A percentile compares a stretch with the other conserved stretches of the same genome.
phyloP scores from a whole-genome alignment of 2,888 invertebrate genomes.

The Aspidapion aeneum region DNA sequence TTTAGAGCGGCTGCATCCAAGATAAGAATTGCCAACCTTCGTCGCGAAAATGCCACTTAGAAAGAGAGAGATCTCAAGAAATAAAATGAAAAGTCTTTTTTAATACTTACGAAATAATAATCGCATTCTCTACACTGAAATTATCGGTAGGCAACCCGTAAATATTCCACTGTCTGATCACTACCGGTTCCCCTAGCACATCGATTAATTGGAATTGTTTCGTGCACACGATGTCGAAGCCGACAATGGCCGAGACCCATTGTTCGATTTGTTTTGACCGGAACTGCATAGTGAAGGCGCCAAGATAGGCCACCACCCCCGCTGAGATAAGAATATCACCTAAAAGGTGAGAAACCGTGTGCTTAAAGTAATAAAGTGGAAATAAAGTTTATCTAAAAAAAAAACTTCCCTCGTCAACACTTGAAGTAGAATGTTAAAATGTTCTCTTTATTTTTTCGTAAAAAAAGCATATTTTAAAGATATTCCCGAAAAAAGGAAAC shows the following conservation, averaged over 20 bases:
- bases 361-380: too few relatives aligned
- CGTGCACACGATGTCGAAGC: conserved; percentile 72
- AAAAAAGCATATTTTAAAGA: too few relatives aligned
- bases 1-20: too few relatives aligned
- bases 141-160: conserved; percentile 84
- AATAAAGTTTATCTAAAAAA: too few relatives aligned
- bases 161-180: conserved; percentile 88
- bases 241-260: conserved; percentile 71
- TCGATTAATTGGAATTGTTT: conserved; percentile 72
- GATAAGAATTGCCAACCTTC: too few relatives aligned
- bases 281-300: conserved; percentile 79
- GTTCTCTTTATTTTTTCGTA: too few relatives aligned
- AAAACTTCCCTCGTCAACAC: too few relatives aligned
- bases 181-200: conserved; percentile 82
- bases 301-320: conserved; percentile 87
- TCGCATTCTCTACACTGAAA: conserved; percentile 89
- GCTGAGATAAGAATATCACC: conserved; percentile 89
- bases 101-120: conserved; percentile 78
- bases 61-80: too few relatives aligned
- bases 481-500: too few relatives aligned
- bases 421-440: too few relatives aligned
- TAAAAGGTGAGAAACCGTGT: conserved; percentile 46
- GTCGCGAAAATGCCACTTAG: too few relatives aligned
- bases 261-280: conserved; percentile 63
- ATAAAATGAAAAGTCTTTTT: background rate